Conservation (phyloP, 2,888 invertebrate species). For the Lamellibrachia satsuma region DNA sequence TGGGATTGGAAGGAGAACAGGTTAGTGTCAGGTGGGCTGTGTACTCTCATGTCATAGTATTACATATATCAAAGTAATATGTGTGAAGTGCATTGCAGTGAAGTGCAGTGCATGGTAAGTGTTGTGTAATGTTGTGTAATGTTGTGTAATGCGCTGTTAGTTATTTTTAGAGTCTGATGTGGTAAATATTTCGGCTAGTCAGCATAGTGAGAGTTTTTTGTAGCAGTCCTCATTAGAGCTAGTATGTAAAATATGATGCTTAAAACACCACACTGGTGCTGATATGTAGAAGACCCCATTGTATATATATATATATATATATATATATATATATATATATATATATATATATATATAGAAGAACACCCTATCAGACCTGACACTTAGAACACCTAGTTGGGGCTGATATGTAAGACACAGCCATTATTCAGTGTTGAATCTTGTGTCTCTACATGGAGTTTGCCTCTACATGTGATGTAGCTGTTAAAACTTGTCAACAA, state of each 20-base stretch:
- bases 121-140: too few species aligned
- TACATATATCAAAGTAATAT: not conserved
- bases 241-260: too few species aligned
- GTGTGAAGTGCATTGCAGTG: not conserved
- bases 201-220: too few species aligned
- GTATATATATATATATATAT: too few species aligned
- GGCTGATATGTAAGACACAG: not conserved
- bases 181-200: too few species aligned
- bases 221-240: too few species aligned
- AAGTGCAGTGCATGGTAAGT: not conserved
- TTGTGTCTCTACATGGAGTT: too few species aligned
- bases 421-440: too few species aligned
- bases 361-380: not conserved
- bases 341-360: too few species aligned
- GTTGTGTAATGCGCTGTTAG: not conserved
- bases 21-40: slow-evolving; percentile 54
- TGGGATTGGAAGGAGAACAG: slow-evolving; percentile 90
- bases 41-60: not conserved
- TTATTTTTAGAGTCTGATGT: not conserved
- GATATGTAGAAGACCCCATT: too few species aligned
- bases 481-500: not conserved
- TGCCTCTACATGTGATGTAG: not conserved
- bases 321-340: too few species aligned
- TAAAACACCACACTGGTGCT: too few species aligned
- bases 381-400: not conserved